Evolutionary conservation across 2,797 vertebrate genomes (phyloP).

Genomic region (Coccyzus lansbergi): DNA sequence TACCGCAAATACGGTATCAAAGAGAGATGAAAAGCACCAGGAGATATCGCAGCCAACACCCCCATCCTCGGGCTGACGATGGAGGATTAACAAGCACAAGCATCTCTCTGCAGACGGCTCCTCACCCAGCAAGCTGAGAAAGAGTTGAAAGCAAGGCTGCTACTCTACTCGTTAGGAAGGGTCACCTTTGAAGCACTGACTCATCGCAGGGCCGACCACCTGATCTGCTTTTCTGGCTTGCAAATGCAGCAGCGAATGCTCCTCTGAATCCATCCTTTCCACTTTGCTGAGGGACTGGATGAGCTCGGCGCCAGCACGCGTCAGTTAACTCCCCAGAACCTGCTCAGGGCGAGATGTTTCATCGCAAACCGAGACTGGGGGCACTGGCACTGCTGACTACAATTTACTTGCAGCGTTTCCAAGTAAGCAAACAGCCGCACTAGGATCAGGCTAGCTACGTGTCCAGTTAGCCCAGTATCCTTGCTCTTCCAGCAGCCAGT

Average conservation of each 20-base stretch:
- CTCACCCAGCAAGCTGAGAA: neutral
- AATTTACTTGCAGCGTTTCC: neutral
- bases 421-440: neutral
- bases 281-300: neutral
- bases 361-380: neutral
- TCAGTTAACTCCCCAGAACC: neutral
- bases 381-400: neutral
- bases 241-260: neutral
- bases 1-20: neutral
- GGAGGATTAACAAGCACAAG: neutral
- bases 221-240: neutral
- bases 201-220: neutral
- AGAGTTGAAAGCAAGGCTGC: neutral
- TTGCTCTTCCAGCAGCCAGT: neutral
- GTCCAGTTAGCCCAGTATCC: neutral
- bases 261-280: neutral
- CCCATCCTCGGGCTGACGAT: neutral
- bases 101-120: neutral
- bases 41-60: neutral
- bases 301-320: neutral
- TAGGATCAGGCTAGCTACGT: neutral
- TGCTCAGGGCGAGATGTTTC: rapidly evolving
- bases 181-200: neutral
- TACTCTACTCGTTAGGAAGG: neutral
- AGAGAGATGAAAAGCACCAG: neutral